Conservation (phyloP, 1,140 invertebrate genomes). For the Neodiprion lecontei region DNA sequence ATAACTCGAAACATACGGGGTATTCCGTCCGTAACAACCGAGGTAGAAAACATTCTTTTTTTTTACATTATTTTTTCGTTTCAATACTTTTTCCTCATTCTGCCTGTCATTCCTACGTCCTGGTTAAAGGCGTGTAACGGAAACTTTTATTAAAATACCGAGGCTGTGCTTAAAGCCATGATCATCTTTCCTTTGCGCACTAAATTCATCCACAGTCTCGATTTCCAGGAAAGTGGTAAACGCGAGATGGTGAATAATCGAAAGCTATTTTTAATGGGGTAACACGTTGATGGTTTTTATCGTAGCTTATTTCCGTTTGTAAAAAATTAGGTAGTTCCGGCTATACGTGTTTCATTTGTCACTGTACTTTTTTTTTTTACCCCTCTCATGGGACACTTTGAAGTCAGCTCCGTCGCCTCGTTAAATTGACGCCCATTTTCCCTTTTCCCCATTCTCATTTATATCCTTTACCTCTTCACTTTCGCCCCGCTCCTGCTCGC, state of each 20-base stretch:
- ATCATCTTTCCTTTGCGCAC: not conserved
- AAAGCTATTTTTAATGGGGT: slow-evolving; percentile 10
- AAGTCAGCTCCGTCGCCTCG: not conserved
- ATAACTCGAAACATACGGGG: not conserved
- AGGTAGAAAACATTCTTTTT: too few relatives aligned
- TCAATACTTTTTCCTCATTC: too few relatives aligned
- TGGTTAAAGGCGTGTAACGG: not conserved
- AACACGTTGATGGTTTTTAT: not conserved
- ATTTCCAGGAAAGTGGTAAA: not conserved
- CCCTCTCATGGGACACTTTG: not conserved
- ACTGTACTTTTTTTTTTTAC: not conserved
- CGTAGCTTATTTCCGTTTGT: not conserved
- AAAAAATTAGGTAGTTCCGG: not conserved
- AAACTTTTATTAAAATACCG: not conserved
- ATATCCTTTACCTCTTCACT: slow-evolving; percentile 10
- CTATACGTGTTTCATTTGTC: slow-evolving; percentile 2
- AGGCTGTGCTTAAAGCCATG: not conserved
- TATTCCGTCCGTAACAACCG: too few relatives aligned
- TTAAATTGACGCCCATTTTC: slow-evolving; percentile 4
- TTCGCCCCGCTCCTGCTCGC: slow-evolving; percentile 1
- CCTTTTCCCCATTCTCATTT: slow-evolving; percentile 17
- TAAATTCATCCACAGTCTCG: not conserved
- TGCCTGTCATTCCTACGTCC: not conserved
- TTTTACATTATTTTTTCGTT: too few relatives aligned
- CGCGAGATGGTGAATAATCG: slow-evolving; percentile 4